A percentile compares a stretch with the other conserved stretches of the same genome.
Conservation (phyloP, 2,888 invertebrate genomes). For the Seira sanloemensis region DNA sequence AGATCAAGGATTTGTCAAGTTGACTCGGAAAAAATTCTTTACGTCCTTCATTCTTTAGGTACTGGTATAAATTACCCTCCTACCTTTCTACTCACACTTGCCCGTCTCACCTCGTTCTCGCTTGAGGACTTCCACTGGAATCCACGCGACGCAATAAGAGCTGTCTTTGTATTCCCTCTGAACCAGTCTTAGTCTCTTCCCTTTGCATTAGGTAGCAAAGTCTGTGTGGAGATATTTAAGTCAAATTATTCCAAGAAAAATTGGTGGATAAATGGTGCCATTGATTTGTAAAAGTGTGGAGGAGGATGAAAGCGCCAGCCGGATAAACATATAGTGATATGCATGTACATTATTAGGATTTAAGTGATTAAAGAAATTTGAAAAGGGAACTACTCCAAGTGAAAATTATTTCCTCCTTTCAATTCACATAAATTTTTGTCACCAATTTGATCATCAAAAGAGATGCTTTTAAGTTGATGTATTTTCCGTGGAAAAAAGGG, state of each 20-base stretch:
- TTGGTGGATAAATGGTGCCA: no score
- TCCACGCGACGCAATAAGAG: no score
- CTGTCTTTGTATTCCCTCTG: no score
- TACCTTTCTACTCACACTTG: slow-evolving; percentile 34
- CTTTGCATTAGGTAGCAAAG: no score
- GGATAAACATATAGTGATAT: no score
- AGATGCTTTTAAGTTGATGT: slow-evolving; percentile 2
- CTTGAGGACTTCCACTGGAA: no score
- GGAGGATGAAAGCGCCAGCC: neutral
- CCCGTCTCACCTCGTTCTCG: neutral
- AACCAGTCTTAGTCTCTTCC: no score
- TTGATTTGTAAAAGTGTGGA: neutral
- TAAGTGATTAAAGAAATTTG: no score
- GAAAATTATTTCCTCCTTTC: neutral
- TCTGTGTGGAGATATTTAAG: no score
- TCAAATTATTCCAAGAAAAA: no score
- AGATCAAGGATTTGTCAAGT: slow-evolving; percentile 65
- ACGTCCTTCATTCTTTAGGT: slow-evolving; percentile 63
- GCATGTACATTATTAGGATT: no score
- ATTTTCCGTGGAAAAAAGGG: neutral
- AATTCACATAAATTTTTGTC: slow-evolving; percentile 3
- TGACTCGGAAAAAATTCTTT: slow-evolving; percentile 60
- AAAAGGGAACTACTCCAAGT: slow-evolving; percentile 5
- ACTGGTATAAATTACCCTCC: slow-evolving; percentile 58
- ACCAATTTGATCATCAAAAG: neutral